Evolutionary conservation across 2,797 vertebrate genomes (phyloP), one percentile per base, ranked within the genome.

Genomic region (Cuculus canorus): DNA sequence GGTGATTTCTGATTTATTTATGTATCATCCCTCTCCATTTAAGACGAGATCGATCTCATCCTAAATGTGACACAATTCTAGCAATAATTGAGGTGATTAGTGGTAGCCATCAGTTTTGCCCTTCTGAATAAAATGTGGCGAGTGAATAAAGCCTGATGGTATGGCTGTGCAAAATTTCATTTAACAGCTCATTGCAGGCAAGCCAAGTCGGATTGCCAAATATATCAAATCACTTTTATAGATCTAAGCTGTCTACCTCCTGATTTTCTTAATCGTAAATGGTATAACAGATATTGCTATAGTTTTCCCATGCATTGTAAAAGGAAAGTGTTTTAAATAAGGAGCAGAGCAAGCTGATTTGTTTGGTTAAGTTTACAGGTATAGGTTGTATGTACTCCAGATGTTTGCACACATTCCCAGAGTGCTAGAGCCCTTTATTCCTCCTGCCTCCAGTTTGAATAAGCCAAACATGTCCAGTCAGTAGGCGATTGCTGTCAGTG

Each of bases 301-400:
- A 91, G 90, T 79, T 97, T 97, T 97, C 92, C 92, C 76, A 93
- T 96, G 85, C 92, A 90, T 87, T 96, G 91, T 97, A 97, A 98
- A 98, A 94, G 7, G 92, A 96, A 97, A 97, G 97, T 97, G 96
- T 97, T 97, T 97, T 86, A 95, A 97, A 98, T 95, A 85, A 97
- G 97, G 96, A 97, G 85, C 97, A 97, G 97, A 96, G 81, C 69
- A 84, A 95, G 83, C 63, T 87, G 90, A 96, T 97, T 95, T 97
- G 96, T 97, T 97, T 97, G 76, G 96, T 97, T 97, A 97, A 96
- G 95, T 97, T 97, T 69, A 57, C 96, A 97, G 97, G 93, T 97
- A 96, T 37, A 27, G 57, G 66, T 32, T 95, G 89, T 97, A 97
- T 97, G 96, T 64, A 76, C 94, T 97, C 97, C 98, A 98, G 97